A percentile compares a stretch with the other conserved stretches of the same genome.
These are phyloP conservation scores for Sturmia bella DNA, from an alignment of 2,888 invertebrate species.

Conservation along the genomic window DNA sequence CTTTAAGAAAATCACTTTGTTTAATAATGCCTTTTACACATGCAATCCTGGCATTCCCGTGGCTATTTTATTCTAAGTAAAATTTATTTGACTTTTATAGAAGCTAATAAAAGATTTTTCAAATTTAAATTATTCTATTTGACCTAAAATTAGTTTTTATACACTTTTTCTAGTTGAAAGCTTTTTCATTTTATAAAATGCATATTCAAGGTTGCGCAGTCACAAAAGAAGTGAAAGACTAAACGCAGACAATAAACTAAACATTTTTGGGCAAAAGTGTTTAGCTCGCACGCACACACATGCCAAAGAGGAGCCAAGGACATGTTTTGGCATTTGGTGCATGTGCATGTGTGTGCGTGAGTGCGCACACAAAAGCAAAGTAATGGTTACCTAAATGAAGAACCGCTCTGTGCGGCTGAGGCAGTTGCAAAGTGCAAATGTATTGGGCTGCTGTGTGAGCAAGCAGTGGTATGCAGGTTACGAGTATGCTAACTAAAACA, in stretches of 20 bases:
- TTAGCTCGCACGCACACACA: background rate
- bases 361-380: too few species aligned
- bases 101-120: too few species aligned
- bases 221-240: background rate
- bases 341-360: too few species aligned
- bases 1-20: too few species aligned
- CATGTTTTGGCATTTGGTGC: background rate
- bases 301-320: slow-evolving; percentile 22
- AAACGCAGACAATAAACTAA: background rate
- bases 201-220: slow-evolving; percentile 39
- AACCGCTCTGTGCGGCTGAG: background rate
- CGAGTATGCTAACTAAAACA: slow-evolving; percentile 9
- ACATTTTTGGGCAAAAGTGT: slow-evolving; percentile 8
- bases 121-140: too few species aligned
- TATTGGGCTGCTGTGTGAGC: background rate
- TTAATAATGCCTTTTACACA: too few species aligned
- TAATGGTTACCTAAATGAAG: background rate
- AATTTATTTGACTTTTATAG: background rate
- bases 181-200: slow-evolving; percentile 27
- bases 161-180: slow-evolving; percentile 20
- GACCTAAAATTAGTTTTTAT: too few species aligned
- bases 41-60: too few species aligned
- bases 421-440: background rate
- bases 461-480: background rate
- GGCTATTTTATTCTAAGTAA: too few species aligned